These are phyloP conservation scores for Chrysomela aeneicollis DNA, from an alignment of 2,888 invertebrate genomes.

Conservation along the genomic window DNA sequence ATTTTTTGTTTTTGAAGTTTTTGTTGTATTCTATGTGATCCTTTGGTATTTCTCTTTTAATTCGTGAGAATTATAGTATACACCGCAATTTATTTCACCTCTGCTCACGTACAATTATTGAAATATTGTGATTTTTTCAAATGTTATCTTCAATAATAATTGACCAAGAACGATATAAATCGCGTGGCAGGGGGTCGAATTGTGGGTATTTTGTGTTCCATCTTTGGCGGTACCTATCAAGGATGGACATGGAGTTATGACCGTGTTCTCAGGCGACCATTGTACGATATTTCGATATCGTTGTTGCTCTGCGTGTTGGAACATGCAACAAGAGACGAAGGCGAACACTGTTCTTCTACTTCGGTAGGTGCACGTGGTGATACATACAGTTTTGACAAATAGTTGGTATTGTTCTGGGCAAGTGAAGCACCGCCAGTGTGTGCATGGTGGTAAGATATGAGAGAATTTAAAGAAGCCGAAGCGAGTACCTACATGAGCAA, in stretches of 20 bases:
- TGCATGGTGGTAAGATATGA: background rate
- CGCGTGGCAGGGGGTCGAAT: conserved; percentile 43
- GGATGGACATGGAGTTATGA: conserved; percentile 48
- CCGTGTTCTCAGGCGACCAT: conserved; percentile 19
- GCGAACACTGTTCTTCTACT: background rate
- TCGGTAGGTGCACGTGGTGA: background rate
- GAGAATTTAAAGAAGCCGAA: background rate
- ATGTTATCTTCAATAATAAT: no score
- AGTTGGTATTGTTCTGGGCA: conserved; percentile 27
- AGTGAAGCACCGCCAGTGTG: conserved; percentile 12
- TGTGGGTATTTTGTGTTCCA: conserved; percentile 38
- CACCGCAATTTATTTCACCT: no score
- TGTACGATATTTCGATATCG: background rate
- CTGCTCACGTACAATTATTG: no score
- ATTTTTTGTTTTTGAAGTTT: no score
- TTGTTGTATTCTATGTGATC: no score
- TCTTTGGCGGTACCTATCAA: conserved; percentile 41
- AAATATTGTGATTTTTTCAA: no score
- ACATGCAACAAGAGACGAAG: background rate
- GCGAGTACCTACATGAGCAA: no score
- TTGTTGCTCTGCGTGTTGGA: conserved; percentile 2
- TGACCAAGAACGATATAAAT: conserved; percentile 33
- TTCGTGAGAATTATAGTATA: no score
- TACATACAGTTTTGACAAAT: conserved; percentile 26
- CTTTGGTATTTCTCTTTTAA: no score